Base-by-base conservation (phyloP, 2,797 vertebrate species). In the Allobates femoralis region DNA sequence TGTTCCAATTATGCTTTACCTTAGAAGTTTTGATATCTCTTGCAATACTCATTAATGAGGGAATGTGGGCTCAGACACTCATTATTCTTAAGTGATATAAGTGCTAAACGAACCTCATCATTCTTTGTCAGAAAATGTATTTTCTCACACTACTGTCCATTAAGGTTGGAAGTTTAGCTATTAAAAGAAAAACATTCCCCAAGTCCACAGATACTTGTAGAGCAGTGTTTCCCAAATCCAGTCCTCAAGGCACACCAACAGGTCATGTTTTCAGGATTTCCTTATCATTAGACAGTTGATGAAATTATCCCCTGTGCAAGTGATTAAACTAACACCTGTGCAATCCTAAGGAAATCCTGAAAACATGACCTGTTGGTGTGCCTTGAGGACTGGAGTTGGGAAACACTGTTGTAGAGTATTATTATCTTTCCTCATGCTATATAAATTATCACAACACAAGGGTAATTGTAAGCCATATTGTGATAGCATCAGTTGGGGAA, bases 1-100 rank as follows among this genome's bases (percentile, higher is more conserved):
- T 64, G 26, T 30, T 64, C 26, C 26, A 64, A 16, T 30, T 64
- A 28, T 28, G 26, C 62, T 64, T 64, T 14, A 64, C 28, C n/a
- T 15, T 12, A 30, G 58, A 64, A 30, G 26, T 64, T 64, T 64
- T 16, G 28, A 64, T 15, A 64, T 64, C 62, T 30, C 28, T 64
- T 64, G 62, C 28, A 64, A 64, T 28, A 28, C 28, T 64, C 14
- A 30, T 64, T 64, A 64, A 64, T 64, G 62, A 64, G 4, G 62
- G 11, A 30, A 28, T 64, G 14, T 30, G 62, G 26, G 62, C 62
- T 14, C 14, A 14, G 62, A 64, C 26, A 64, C 11, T 64, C 62
- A 64, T 64, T 64, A 28, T 62, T 62, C n/a, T 62, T 62, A 62
- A 62, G 62, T 15, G 62, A 64, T 64, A 26, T 64, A 64, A 64